Evolutionary conservation across 2,797 vertebrate genomes (phyloP), one percentile per base, ranked within the genome.

Genomic region (Tympanoctomys barrerae): DNA sequence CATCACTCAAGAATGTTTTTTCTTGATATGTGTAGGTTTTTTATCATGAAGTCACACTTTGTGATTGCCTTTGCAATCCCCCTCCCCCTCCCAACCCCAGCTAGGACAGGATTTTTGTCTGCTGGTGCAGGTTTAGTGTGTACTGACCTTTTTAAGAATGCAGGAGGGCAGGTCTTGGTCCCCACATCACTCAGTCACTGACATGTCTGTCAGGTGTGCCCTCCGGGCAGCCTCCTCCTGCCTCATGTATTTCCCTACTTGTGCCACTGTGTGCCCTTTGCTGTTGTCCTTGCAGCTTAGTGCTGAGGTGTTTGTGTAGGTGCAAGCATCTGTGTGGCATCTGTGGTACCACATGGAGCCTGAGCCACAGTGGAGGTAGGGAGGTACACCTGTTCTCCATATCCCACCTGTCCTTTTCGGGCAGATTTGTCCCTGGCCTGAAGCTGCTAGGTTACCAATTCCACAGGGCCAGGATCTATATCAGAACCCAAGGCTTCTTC

Each of bases 201-300:
- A 12, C 26, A 3, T 7, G 24, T 16, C 6, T 7, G 31, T 21
- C 6, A 19, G 10, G 0, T 39, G 7, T 2, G 2, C 64, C 49
- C 16, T 46, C 1, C 7, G 18, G 46, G 33, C 18, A 2, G 42
- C 0, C 0, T 36, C 33, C 28, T 79, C 16, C n/a, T 5, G 0
- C 61, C n/a, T 12, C 10, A 9, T 16, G 21, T 54, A 19, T 42
- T 57, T 68, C 4, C 5, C 62, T 2, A 0, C 9, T 26, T 14
- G 46, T 6, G 1, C 1, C 8, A 2, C 22, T 7, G 14, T 49
- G 21, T 18, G 28, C 19, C 61, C 42, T 39, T 82, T 73, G 26
- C 2, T 21, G 75, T 54, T n/a, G 46, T 75, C 1, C 24, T 75
- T 13, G 46, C 57, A 12, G 19, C 57, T 75, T 31, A 26, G 42